Percentiles rank a stretch among this genome's conserved stretches.
Conservation (phyloP, 2,797 vertebrate species). For the Lagorchestes hirsutus region DNA sequence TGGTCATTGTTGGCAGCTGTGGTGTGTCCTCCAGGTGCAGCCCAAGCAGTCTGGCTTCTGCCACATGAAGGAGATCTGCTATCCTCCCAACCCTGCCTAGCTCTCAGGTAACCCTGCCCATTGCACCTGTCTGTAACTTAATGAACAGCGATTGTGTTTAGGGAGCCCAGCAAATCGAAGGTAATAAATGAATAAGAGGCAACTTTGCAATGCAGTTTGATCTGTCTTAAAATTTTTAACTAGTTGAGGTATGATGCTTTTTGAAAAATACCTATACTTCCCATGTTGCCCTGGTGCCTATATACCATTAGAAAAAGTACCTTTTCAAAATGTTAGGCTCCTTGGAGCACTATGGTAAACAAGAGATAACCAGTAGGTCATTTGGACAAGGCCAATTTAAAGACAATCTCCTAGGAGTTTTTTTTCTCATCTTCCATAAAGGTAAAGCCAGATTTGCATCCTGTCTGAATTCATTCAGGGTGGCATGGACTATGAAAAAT, state of each 20-base stretch:
- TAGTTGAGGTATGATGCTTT: not conserved
- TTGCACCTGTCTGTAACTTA: conserved; percentile 11
- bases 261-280: not conserved
- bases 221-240: conserved; percentile 8
- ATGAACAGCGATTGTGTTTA: not conserved
- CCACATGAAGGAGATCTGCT: not conserved
- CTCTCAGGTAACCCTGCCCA: not conserved
- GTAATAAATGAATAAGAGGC: not conserved
- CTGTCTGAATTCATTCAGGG: not conserved
- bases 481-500: not conserved
- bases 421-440: not conserved
- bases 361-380: not conserved
- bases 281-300: not conserved
- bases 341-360: not conserved
- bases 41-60: not conserved
- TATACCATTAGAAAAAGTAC: not conserved
- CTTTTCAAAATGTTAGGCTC: not conserved
- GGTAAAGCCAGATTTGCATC: not conserved
- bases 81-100: not conserved
- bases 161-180: not conserved
- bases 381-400: not conserved
- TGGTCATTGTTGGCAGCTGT: not conserved
- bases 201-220: not conserved
- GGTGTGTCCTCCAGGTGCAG: not conserved
- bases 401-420: not conserved